Evolutionary conservation across 2,113 vertebrate genomes (phyloP), one percentile per base, ranked within the genome.

Genomic region (Xiphophorus couchianus): DNA sequence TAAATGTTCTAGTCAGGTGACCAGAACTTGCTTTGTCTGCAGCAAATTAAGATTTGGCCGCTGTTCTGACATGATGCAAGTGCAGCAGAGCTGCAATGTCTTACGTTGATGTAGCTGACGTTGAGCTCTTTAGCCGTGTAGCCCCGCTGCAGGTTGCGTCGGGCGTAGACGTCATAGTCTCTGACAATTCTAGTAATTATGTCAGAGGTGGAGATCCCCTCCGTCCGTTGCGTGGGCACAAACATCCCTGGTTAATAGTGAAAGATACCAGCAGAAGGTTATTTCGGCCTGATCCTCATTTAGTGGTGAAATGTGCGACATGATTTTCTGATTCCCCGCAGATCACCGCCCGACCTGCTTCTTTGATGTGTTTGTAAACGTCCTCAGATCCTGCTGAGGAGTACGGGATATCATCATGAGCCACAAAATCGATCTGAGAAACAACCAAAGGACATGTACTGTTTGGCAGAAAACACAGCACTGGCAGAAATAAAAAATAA

Each of bases 301-400:
- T 67, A 31, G 15, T 62, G 29, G 27, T 3, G 3, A 31, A 69
- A 72, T 17, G 9, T 19, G 33, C 3, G 29, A 39, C 54, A 17
- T 58, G 0, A 8, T 61, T 39, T 39, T n/a, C 1, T 5, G 13
- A 28, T 28, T 2, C 17, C n/a, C 5, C 13, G 9, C 14, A 19
- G 3, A 15, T 61, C 42, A 42, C 14, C 51, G 48, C 85, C 94
- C 92, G 80, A 99, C 98, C 97, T 94, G 97, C 97, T 88, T 98
- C 97, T 91, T 99, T 99, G 92, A 99, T 99, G 88, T 99, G 97
- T 94, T 98, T 98, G 89, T 99, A 99, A 33, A 99, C 96, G 15
- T 99, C 98, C 90, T 99, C 98, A n/a, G 96, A 98, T 88, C 98
- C 98, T 86, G 98, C 98, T n/a, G 98, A 99, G 76, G 97, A 98